Evolutionary conservation across 2,113 vertebrate genomes (phyloP), one percentile per base, ranked within the genome.

Genomic region (Callospermophilus lateralis): DNA sequence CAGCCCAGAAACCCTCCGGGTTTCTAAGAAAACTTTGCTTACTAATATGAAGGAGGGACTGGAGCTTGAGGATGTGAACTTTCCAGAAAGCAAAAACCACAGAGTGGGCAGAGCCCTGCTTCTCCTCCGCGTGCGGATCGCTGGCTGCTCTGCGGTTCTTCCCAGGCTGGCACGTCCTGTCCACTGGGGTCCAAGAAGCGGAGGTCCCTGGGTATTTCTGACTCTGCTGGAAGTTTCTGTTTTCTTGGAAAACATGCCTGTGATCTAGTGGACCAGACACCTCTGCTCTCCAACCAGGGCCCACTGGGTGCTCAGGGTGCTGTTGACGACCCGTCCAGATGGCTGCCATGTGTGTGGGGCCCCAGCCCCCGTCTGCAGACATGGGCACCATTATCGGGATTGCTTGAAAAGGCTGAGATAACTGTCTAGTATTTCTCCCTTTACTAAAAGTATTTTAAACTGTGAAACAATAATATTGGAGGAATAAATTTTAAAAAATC

Each of bases 51-150:
- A 0, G 28, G 15, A 30, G 53, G 37, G 67, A 51, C 94, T 15
- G 37, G 3, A 74, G 48, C 55, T 4, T 3, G 9, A 76, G 79
- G 61, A 10, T 1, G 45, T 39, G 73, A 65, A 48, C 37, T 39
- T 92, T 81, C 84, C 91, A 94, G 84, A 76, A 94, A 96, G 92
- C 42, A 55, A n/a, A 51, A 86, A 37, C 91, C 89, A 26, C 53
- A 76, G 11, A 11, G 45, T 12, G 51, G 30, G 51, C 79, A 51
- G n/a, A 4, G 22, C 1, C 13, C 67, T 32, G 34, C 51, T 89
- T 85, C 78, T 26, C 11, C 73, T 92, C 65, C 34, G 15, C 11
- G 12, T 5, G 78, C 11, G 1, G 4, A 8, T 11, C 4, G 8
- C 67, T 6, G 11, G 67, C 28, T 2, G 24, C 15, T 34, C 34